Base-by-base conservation (phyloP, 2,888 invertebrate genomes). In the Chymomyza fuscimana region DNA sequence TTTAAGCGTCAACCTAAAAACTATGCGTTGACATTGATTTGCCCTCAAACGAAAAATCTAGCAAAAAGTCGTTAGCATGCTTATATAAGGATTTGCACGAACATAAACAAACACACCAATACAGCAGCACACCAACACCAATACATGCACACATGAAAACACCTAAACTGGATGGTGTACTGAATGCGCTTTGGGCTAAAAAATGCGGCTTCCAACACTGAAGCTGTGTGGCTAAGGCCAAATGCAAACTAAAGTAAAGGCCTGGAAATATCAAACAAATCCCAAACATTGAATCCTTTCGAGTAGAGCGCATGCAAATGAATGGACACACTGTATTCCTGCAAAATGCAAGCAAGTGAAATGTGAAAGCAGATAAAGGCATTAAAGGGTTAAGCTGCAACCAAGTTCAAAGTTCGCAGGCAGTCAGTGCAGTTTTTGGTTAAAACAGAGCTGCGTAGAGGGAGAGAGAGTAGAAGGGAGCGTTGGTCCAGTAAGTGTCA, bases 321-420 rank as follows among this genome's bases (percentile, higher is more conserved):
- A 15, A 25, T 12, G 22, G 29, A 58, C 25, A 29, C 22, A 15
- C 12, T 60, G 40, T 12, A 12, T 36, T 60, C 32, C n/a, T 32
- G 60, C 12, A 61, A 71, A 80, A 80, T 78, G 80, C 77, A 82
- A 67, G 76, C 77, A 75, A 85, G 86, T 87, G 84, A 87, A 85
- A 87, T 85, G 87, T 63, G 70, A 86, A 84, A 77, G 83, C 78
- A 80, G 84, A 85, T 85, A 85, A 85, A 72, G 81, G 84, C 72
- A 78, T 87, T 87, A 87, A 85, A 73, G 84, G 87, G 86, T 87
- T 85, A 85, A 85, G 86, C 79, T 74, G 71, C 60, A 63, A 65
- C 74, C 80, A 79, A 80, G 79, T 79, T 79, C 79, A 79, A 80
- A 79, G 79, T 77, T 79, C 74, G 62, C 58, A 7, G 2, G 25